phyloP scores from a whole-genome alignment of 2,113 vertebrate genomes.

The Willisornis vidua region DNA sequence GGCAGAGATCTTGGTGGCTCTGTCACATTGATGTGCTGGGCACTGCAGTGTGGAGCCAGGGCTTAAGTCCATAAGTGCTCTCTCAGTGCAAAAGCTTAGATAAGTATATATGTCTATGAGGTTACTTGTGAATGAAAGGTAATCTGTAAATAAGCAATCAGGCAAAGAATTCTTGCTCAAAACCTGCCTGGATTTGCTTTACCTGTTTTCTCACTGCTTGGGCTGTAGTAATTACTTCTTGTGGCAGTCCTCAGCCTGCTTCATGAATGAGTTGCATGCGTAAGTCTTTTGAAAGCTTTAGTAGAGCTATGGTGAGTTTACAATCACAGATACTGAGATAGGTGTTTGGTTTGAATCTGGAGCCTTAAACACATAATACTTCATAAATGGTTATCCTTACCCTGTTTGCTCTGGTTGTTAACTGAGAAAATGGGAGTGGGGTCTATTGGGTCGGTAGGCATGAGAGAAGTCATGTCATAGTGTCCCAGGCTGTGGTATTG shows the following conservation, averaged over 20 bases:
- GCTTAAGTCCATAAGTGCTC: background rate
- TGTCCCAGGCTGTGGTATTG: background rate
- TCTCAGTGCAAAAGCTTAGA: background rate
- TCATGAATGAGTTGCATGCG: background rate
- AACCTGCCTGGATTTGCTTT: constrained; percentile 58
- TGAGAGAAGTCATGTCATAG: background rate
- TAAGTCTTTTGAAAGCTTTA: background rate
- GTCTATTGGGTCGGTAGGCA: background rate
- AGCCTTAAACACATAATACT: background rate
- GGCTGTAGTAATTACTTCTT: constrained; percentile 10
- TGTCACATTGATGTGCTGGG: background rate
- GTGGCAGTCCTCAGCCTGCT: constrained; percentile 7
- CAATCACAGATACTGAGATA: background rate
- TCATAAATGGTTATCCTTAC: background rate
- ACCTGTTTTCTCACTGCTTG: constrained; percentile 1
- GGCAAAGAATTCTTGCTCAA: constrained; percentile 4
- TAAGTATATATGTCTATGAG: background rate
- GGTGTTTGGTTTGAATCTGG: background rate
- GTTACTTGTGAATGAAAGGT: background rate
- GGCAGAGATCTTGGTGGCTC: background rate
- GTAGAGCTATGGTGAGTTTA: background rate
- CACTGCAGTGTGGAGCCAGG: background rate
- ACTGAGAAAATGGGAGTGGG: background rate
- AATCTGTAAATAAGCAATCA: background rate
- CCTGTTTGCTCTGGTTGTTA: background rate